Evolutionary conservation across 2,888 invertebrate genomes (phyloP).

Genomic region (Apotomis turbidana): DNA sequence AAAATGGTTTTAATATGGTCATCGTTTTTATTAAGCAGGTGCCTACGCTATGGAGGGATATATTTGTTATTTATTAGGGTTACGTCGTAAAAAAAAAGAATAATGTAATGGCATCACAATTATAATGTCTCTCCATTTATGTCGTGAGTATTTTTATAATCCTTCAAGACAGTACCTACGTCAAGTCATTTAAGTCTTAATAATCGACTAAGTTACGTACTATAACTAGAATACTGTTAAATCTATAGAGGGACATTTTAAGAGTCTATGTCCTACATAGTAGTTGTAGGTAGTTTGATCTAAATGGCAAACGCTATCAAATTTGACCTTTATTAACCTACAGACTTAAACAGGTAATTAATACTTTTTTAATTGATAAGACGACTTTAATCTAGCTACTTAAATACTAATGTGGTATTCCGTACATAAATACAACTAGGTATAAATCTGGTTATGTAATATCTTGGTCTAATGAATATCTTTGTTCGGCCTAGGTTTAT

Average conservation of each 20-base stretch:
- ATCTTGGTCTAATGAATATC: no score
- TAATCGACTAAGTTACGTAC: slow-evolving; percentile 8
- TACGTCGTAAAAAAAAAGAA: slow-evolving; percentile 58
- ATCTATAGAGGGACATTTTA: slow-evolving; percentile 17
- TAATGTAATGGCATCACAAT: slow-evolving; percentile 74
- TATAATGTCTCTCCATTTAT: slow-evolving; percentile 63
- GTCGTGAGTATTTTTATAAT: slow-evolving; percentile 62
- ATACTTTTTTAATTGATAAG: slow-evolving; percentile 31
- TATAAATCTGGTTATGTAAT: no score
- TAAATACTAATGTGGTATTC: neutral
- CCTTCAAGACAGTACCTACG: slow-evolving; percentile 47
- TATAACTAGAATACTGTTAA: slow-evolving; percentile 11
- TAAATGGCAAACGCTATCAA: slow-evolving; percentile 15
- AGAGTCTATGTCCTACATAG: neutral
- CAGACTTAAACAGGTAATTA: slow-evolving; percentile 27
- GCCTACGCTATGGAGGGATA: slow-evolving; percentile 59
- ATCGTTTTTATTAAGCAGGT: slow-evolving; percentile 73
- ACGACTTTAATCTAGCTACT: slow-evolving; percentile 10
- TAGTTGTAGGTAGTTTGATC: neutral
- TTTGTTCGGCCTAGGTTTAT: no score
- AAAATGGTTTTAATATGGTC: slow-evolving; percentile 61
- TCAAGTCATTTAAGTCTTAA: slow-evolving; percentile 31
- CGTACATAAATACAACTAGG: neutral
- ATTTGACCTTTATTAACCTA: slow-evolving; percentile 37
- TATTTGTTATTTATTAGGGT: slow-evolving; percentile 63